These are phyloP conservation scores for Syngnathus floridae DNA, from an alignment of 2,113 vertebrate species.

Conservation along the genomic window DNA sequence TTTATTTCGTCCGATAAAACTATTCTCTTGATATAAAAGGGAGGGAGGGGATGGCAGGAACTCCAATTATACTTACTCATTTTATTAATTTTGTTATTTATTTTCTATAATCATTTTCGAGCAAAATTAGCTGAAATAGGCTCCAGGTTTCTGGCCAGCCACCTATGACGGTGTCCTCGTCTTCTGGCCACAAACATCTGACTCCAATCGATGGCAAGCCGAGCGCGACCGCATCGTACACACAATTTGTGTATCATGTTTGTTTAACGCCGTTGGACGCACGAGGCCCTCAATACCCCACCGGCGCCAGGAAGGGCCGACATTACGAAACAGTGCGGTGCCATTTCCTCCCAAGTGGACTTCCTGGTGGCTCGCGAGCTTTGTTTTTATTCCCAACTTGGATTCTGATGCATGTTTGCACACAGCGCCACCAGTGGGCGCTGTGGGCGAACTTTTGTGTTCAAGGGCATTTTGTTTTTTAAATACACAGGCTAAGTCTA, in stretches of 20 bases:
- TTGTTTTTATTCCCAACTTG: constrained; percentile 18
- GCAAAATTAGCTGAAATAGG: neutral
- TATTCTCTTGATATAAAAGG: too few relatives aligned
- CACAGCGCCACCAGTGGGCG: constrained; percentile 60
- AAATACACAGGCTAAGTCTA: too few relatives aligned
- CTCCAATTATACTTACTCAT: too few relatives aligned
- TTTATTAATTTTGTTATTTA: too few relatives aligned
- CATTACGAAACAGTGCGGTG: constrained; percentile 39
- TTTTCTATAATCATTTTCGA: neutral
- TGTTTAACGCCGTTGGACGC: constrained; percentile 48
- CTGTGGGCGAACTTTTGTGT: constrained; percentile 29
- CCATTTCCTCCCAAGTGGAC: constrained; percentile 19
- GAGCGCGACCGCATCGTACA: constrained; percentile 56
- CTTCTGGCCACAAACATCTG: constrained; percentile 59
- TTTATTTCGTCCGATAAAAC: too few relatives aligned
- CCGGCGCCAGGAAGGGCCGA: constrained; percentile 24
- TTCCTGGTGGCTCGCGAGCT: constrained; percentile 5
- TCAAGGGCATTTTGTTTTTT: too few relatives aligned
- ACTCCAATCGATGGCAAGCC: constrained; percentile 57
- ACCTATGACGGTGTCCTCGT: neutral
- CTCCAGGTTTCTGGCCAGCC: neutral
- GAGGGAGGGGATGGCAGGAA: too few relatives aligned
- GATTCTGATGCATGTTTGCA: neutral
- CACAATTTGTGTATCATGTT: constrained; percentile 54
- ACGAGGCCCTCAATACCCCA: constrained; percentile 5